Conservation (phyloP, 2,797 vertebrate species). For the Phoxinus dragarum region DNA sequence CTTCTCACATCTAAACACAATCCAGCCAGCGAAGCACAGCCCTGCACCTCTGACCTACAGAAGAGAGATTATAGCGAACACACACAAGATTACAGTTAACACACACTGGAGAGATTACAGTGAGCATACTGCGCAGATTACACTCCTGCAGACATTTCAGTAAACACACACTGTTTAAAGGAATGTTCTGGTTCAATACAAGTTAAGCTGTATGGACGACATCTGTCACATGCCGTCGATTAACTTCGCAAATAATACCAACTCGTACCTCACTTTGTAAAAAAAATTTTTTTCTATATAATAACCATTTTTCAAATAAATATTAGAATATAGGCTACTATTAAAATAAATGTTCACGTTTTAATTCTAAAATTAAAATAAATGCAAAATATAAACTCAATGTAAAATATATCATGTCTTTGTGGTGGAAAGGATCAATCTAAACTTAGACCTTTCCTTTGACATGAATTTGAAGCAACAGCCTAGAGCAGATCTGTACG, state of each 20-base stretch:
- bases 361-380: background rate
- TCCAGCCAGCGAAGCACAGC: background rate
- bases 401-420: background rate
- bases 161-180: slow-evolving; percentile 27
- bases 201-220: background rate
- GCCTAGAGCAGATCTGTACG: no score
- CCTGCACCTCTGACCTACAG: slow-evolving; percentile 21
- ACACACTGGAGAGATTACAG: slow-evolving; percentile 41
- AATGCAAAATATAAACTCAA: no score
- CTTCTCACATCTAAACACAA: background rate
- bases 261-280: background rate
- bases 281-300: background rate
- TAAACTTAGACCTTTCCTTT: background rate
- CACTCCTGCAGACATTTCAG: slow-evolving; percentile 20
- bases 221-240: slow-evolving; percentile 4
- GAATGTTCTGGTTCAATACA: slow-evolving; percentile 3
- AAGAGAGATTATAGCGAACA: slow-evolving; percentile 14
- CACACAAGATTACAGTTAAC: slow-evolving; percentile 19
- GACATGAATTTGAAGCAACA: no score
- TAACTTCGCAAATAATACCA: background rate
- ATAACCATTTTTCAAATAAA: no score
- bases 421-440: background rate
- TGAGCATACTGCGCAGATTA: slow-evolving; percentile 42
- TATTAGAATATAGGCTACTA: no score
- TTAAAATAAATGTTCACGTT: background rate